Conservation (phyloP, 2,797 vertebrate genomes). For the Ibycter americanus region DNA sequence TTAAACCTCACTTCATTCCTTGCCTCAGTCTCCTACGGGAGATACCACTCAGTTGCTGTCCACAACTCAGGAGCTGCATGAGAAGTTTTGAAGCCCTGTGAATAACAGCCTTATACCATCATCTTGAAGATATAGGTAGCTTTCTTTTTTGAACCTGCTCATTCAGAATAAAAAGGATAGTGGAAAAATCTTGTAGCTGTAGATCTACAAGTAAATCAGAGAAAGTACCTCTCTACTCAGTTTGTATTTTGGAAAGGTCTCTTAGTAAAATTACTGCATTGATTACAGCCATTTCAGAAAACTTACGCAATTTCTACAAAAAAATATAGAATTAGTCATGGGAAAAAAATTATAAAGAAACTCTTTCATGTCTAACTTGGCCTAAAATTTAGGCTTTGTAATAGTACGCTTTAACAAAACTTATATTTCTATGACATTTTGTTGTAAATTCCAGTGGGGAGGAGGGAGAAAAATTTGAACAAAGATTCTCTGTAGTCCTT, state of each 20-base stretch:
- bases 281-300: background rate
- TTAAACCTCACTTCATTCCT: background rate
- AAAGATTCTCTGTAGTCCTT: slow-evolving; percentile 9
- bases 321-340: background rate
- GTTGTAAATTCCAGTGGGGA: background rate
- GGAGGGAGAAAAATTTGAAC: background rate
- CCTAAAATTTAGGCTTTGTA: background rate
- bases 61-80: background rate
- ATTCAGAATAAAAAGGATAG: background rate
- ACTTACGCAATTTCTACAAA: background rate
- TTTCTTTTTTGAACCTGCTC: background rate
- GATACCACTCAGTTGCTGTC: background rate
- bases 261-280: background rate
- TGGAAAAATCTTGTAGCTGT: background rate
- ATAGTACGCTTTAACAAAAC: background rate
- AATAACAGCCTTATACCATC: background rate
- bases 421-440: background rate
- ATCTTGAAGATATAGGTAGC: background rate
- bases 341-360: background rate
- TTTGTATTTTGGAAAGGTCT: background rate
- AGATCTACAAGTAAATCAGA: background rate
- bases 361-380: background rate
- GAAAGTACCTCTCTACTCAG: background rate
- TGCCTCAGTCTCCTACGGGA: background rate
- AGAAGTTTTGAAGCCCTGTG: background rate